These are phyloP conservation scores for Mus musculus DNA, from an alignment of 2,113 vertebrate species.

Conservation along the genomic window DNA sequence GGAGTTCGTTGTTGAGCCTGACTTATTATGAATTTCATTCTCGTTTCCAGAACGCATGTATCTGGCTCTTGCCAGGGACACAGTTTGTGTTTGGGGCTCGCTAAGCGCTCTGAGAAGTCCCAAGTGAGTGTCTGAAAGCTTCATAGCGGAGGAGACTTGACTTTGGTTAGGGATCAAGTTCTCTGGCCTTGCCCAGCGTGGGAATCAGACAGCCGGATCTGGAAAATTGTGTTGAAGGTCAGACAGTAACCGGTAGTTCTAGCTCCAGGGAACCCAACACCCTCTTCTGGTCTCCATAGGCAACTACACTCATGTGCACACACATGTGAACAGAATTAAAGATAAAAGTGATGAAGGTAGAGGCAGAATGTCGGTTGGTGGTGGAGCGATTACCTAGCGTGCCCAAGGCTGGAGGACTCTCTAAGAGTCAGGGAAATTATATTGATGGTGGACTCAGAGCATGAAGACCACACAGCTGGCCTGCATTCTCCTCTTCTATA, in stretches of 20 bases:
- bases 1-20: not conserved
- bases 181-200: not conserved
- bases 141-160: too few species aligned
- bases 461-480: not conserved
- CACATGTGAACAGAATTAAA: not conserved
- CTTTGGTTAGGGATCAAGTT: not conserved
- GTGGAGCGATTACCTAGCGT: not conserved
- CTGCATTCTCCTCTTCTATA: not conserved
- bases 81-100: not conserved
- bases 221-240: not conserved
- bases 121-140: not conserved
- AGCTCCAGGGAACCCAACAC: not conserved
- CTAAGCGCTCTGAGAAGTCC: not conserved
- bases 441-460: not conserved
- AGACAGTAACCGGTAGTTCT: not conserved
- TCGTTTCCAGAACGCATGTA: not conserved
- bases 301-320: not conserved
- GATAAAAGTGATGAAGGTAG: not conserved
- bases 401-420: not conserved
- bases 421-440: not conserved
- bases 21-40: not conserved
- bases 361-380: not conserved
- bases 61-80: not conserved
- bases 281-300: not conserved
- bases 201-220: not conserved